Evolutionary conservation across 1,140 invertebrate genomes (phyloP), one percentile per base, ranked within the genome.

Genomic region (Drosophila kurseongensis): DNA sequence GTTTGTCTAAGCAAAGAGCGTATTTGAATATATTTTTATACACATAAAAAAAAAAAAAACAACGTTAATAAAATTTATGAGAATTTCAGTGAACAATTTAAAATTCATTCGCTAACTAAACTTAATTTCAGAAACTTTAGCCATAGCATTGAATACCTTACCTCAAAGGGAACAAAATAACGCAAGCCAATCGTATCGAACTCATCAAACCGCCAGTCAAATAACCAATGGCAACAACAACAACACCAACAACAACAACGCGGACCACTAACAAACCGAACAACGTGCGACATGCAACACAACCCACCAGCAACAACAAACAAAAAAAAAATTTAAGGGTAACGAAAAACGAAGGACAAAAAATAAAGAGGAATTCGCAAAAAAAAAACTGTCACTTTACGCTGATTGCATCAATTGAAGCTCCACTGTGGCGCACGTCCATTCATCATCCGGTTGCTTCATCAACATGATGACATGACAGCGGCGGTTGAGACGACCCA

Each of bases 361-460:
- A 56, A 65, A 58, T 35, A 44, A 18, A 44, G 29, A 36, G 48
- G 2, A 58, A 55, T 16, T 38, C 14, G 60, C 18, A 56, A 57
- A 50, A 74, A 77, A 57, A 73, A 69, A 75, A 83, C 80, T 88
- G 84, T 88, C 84, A 89, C 84, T 90, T 90, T 90, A 90, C 84
- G 85, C 85, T 89, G 84, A 89, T 89, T 89, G 84, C 84, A 90
- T 90, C 84, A 89, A 89, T 89, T 89, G 84, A 84, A 89, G 85
- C 80, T 89, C 62, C 85, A 89, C 85, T 89, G 84, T 90, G 84
- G 77, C 84, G 85, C 83, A 89, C 85, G 84, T 89, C 85, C 84
- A 89, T 89, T 89, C 85, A 89, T 89, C 84, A 89, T 89, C 84
- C 84, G 84, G 84, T 89, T 89, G 84, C 80, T 90, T 89, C 84